phyloP scores from a whole-genome alignment of 2,888 invertebrate species.

The Nasonia oneida region DNA sequence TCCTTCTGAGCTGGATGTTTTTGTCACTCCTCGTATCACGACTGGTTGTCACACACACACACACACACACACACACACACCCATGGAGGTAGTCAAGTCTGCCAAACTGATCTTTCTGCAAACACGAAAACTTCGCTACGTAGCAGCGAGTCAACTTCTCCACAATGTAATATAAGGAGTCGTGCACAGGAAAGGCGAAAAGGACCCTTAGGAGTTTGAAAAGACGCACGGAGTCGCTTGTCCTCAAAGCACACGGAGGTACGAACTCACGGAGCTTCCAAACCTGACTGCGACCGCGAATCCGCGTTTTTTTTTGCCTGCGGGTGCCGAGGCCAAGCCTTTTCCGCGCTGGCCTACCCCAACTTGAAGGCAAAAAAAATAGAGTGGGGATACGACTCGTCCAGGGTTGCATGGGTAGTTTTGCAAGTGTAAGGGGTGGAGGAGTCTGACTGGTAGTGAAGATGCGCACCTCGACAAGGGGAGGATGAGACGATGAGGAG shows the following conservation, averaged over 20 bases:
- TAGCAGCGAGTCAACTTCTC: neutral
- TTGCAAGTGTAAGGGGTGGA: slow-evolving; percentile 13
- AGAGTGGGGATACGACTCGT: neutral
- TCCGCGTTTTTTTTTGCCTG: neutral
- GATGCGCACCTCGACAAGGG: slow-evolving; percentile 6
- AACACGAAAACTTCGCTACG: neutral
- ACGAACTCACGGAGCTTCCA: neutral
- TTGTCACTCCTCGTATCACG: neutral
- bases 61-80: neutral
- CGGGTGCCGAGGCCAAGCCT: neutral
- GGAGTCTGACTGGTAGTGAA: slow-evolving; percentile 15
- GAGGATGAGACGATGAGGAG: neutral
- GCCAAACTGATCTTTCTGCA: neutral
- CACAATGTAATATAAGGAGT: neutral
- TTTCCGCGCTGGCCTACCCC: neutral
- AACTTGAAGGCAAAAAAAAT: slow-evolving; percentile 3
- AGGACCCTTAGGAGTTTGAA: neutral
- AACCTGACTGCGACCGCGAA: neutral
- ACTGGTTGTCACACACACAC: neutral
- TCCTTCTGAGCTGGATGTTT: neutral
- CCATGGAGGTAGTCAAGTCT: neutral
- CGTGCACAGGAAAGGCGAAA: neutral
- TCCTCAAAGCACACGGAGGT: neutral
- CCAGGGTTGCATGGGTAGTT: neutral
- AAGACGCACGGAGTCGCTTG: neutral